Percentiles rank a stretch among this genome's conserved stretches.
Evolutionary conservation across 2,888 invertebrate genomes (phyloP).

Genomic region (Cinara cedri): DNA sequence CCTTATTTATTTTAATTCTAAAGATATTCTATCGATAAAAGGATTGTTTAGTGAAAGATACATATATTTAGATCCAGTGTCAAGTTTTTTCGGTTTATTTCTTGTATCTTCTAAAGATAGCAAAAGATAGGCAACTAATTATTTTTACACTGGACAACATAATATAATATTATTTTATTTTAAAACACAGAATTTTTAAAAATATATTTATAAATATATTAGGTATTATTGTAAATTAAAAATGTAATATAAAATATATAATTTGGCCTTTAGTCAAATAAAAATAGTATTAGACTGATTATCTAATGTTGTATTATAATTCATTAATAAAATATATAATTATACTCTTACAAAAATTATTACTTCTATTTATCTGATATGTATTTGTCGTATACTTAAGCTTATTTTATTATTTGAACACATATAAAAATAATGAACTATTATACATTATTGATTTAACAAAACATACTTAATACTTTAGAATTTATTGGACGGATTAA

Average conservation of each 20-base stretch:
- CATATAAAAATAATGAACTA: background rate
- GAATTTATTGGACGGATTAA: background rate
- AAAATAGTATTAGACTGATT: constrained; percentile 28
- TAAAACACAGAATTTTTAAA: background rate
- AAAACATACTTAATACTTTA: background rate
- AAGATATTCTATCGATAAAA: constrained; percentile 48
- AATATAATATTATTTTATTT: constrained; percentile 14
- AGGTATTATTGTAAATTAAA: constrained; percentile 18
- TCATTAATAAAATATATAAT: too few relatives aligned
- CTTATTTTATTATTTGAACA: constrained; percentile 28
- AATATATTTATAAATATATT: constrained; percentile 5
- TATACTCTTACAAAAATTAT: constrained; percentile 13
- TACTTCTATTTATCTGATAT: constrained; percentile 7
- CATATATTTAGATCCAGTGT: constrained; percentile 41
- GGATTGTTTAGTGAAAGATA: constrained; percentile 34
- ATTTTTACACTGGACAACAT: background rate
- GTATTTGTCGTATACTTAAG: background rate
- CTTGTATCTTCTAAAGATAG: constrained; percentile 36
- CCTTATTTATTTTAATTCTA: constrained; percentile 46
- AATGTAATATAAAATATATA: constrained; percentile 34
- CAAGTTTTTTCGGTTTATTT: constrained; percentile 56
- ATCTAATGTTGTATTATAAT: constrained; percentile 15
- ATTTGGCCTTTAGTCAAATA: constrained; percentile 22
- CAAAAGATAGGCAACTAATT: constrained; percentile 26
- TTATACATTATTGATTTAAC: background rate